phyloP scores from a whole-genome alignment of 2,113 vertebrate species.

The Myanophis thanlyinensis region DNA sequence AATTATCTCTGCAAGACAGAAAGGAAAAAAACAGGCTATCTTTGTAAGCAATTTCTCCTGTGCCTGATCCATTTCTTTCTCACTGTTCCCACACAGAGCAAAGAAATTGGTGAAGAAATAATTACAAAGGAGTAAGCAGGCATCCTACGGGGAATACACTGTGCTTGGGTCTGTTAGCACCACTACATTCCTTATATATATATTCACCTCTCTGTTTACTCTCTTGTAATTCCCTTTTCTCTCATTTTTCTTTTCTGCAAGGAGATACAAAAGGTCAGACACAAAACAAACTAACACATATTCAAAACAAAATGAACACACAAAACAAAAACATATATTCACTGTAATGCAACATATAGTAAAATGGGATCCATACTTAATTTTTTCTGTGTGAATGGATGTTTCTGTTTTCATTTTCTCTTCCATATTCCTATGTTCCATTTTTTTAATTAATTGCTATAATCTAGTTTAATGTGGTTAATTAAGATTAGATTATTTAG shows the following conservation, averaged over 20 bases:
- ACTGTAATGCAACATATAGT: not conserved
- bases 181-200: not conserved
- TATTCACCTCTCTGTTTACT: not conserved
- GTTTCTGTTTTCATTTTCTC: not conserved
- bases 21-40: not conserved
- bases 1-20: not conserved
- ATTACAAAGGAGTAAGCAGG: not conserved
- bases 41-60: not conserved
- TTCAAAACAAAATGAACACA: no score
- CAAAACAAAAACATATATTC: no score
- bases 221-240: not conserved
- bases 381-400: not conserved
- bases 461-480: not conserved
- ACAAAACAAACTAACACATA: no score
- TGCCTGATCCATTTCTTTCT: not conserved
- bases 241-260: not conserved
- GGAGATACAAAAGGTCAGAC: not conserved
- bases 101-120: not conserved
- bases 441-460: not conserved
- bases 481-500: not conserved
- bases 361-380: not conserved
- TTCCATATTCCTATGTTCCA: not conserved
- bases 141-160: not conserved
- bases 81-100: not conserved
- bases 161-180: not conserved